Evolutionary conservation across 2,888 invertebrate species (phyloP).

Genomic region (Spodoptera exigua): DNA sequence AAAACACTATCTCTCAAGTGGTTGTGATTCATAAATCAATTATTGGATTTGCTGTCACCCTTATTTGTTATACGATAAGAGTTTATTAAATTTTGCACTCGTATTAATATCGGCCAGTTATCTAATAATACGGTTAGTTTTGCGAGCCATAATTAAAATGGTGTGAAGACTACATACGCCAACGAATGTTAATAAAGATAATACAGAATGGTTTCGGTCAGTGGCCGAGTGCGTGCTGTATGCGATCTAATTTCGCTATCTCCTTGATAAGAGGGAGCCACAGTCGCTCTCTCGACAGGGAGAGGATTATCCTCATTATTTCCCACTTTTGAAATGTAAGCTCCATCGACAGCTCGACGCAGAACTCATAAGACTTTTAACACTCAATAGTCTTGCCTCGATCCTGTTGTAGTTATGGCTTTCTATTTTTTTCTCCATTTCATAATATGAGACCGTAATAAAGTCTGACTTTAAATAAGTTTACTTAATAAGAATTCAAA

Average conservation of each 20-base stretch:
- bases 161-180: constrained; percentile 73
- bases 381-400: constrained; percentile 41
- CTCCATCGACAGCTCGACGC: constrained; percentile 54
- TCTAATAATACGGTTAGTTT: constrained; percentile 74
- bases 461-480: constrained; percentile 70
- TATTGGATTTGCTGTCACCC: constrained; percentile 73
- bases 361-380: constrained; percentile 34
- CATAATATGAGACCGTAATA: constrained; percentile 64
- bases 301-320: constrained; percentile 83
- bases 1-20: constrained; percentile 68
- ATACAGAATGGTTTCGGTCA: constrained; percentile 74
- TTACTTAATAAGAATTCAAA: constrained; percentile 73
- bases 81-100: constrained; percentile 83
- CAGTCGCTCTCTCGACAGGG: constrained; percentile 68
- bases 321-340: constrained; percentile 71
- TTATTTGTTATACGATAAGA: constrained; percentile 79
- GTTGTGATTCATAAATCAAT: constrained; percentile 76
- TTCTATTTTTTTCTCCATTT: constrained; percentile 59
- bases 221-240: constrained; percentile 74
- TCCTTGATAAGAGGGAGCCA: constrained; percentile 77
- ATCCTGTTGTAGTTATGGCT: constrained; percentile 52
- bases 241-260: constrained; percentile 82
- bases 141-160: constrained; percentile 79
- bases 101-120: constrained; percentile 77
- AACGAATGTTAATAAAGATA: constrained; percentile 82